phyloP scores from a whole-genome alignment of 2,888 invertebrate species.

The Agonopterix alstromeriana region DNA sequence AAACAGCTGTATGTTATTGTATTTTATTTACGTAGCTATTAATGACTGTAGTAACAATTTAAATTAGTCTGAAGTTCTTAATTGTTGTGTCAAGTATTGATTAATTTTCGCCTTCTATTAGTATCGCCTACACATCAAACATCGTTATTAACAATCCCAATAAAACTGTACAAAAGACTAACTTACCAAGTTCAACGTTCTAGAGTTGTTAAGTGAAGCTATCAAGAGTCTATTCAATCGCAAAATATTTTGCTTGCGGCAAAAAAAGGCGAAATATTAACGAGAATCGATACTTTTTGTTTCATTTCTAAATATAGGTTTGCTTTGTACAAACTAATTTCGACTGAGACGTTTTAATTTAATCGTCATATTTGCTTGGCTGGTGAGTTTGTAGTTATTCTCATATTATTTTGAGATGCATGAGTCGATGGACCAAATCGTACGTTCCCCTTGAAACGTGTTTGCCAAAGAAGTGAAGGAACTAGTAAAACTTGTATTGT shows the following conservation, averaged over 20 bases:
- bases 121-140: too few relatives aligned
- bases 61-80: too few relatives aligned
- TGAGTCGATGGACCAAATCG: conserved; percentile 44
- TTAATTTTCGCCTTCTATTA: too few relatives aligned
- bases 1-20: conserved; percentile 31
- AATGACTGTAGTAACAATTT: too few relatives aligned
- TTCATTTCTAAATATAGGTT: conserved; percentile 44
- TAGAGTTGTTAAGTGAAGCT: conserved; percentile 46
- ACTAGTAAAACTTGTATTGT: conserved; percentile 57
- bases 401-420: conserved; percentile 29
- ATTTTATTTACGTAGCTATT: too few relatives aligned
- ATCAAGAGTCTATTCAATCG: conserved; percentile 53
- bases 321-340: conserved; percentile 36
- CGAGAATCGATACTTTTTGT: conserved; percentile 54
- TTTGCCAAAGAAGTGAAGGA: conserved; percentile 56
- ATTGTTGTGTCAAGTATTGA: too few relatives aligned
- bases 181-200: conserved; percentile 59
- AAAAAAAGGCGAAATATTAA: conserved; percentile 65
- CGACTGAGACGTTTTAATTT: conserved; percentile 28
- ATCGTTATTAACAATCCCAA: too few relatives aligned
- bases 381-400: conserved; percentile 30
- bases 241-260: conserved; percentile 52
- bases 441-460: conserved; percentile 55
- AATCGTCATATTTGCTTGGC: conserved; percentile 39
- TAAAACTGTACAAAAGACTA: too few relatives aligned